Evolutionary conservation across 2,113 vertebrate genomes (phyloP).

Genomic region (Pitta sordida): DNA sequence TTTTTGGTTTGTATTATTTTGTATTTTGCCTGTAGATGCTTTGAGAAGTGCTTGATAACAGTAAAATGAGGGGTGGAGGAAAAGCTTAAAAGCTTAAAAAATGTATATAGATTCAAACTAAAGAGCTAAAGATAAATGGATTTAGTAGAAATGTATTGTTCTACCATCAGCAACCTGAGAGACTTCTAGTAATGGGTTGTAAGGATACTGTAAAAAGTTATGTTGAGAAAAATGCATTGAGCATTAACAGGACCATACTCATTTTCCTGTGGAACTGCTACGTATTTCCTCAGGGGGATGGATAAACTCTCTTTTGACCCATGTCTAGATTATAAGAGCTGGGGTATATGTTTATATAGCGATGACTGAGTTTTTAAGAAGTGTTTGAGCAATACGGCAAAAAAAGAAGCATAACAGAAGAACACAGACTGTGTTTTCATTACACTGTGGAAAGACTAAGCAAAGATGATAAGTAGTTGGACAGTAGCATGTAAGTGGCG

Average conservation of each 20-base stretch:
- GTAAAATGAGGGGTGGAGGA: neutral
- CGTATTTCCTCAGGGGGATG: neutral
- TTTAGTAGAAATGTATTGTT: neutral
- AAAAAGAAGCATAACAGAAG: neutral
- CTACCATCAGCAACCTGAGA: neutral
- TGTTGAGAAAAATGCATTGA: neutral
- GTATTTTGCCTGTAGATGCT: neutral
- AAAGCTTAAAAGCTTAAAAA: neutral
- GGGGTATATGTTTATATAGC: neutral
- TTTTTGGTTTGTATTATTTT: neutral
- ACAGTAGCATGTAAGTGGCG: neutral
- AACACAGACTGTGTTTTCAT: neutral
- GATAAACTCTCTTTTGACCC: neutral
- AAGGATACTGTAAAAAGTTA: neutral
- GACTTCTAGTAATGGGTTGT: neutral
- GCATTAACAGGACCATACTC: neutral
- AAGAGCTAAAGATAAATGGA: neutral
- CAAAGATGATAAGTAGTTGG: neutral
- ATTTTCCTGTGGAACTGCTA: neutral
- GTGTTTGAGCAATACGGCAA: neutral
- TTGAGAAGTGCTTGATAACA: neutral
- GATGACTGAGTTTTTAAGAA: neutral
- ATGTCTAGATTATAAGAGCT: neutral
- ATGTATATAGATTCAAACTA: neutral
- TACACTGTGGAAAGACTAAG: neutral